Evolutionary conservation across 2,888 invertebrate genomes (phyloP).

Genomic region (Malthinus flaveolus): DNA sequence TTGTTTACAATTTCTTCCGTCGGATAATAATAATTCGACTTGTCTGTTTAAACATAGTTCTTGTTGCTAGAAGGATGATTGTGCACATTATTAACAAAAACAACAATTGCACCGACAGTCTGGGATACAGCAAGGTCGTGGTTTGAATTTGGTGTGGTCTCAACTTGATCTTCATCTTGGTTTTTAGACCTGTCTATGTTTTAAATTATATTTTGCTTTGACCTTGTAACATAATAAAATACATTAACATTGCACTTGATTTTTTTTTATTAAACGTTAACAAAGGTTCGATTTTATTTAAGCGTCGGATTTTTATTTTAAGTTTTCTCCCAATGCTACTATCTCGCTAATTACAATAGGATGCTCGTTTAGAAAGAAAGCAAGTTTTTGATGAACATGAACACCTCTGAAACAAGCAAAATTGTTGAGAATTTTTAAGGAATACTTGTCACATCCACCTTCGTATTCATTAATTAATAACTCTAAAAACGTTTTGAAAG

Average conservation of each 20-base stretch:
- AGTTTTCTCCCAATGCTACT: no score
- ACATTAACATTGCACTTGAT: not conserved
- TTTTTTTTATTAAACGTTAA: not conserved
- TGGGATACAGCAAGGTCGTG: constrained; percentile 50
- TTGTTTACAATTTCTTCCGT: constrained; percentile 33
- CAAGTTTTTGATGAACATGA: no score
- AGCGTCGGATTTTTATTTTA: no score
- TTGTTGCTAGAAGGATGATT: constrained; percentile 53
- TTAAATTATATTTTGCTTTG: not conserved
- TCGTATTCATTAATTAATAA: no score
- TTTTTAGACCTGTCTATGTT: constrained; percentile 2
- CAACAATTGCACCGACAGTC: constrained; percentile 53
- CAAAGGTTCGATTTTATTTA: no score
- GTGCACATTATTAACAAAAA: constrained; percentile 51
- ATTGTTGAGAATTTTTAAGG: no score
- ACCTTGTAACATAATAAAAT: constrained; percentile 7
- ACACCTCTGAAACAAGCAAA: no score
- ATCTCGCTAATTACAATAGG: no score
- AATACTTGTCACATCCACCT: no score
- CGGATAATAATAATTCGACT: constrained; percentile 38
- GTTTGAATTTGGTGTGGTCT: constrained; percentile 48
- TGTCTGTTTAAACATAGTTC: constrained; percentile 45
- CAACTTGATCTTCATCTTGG: constrained; percentile 4
- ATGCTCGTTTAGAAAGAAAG: no score
- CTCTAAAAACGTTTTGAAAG: no score